Evolutionary conservation across 30 jellyfish, hydroid and myxozoan genomes (phyloP).

Genomic region (Chrysaora quinquecirrha): DNA sequence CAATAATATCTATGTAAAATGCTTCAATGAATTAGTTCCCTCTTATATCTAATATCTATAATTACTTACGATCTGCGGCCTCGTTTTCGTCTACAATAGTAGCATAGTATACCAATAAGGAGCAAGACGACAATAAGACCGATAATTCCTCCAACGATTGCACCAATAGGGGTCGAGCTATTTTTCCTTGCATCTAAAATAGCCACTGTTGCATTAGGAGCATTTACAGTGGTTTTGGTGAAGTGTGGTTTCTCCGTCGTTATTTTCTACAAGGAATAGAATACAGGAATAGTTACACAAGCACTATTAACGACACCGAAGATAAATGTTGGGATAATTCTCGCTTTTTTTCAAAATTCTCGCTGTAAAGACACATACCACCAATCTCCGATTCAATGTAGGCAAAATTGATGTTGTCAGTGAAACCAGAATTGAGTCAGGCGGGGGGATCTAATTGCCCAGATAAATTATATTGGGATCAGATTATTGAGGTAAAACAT

Average conservation of each 20-base stretch:
- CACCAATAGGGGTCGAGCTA: background rate
- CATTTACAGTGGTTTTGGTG: no score
- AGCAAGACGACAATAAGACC: background rate
- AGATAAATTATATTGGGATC: no score
- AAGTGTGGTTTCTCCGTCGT: background rate
- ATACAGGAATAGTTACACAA: background rate
- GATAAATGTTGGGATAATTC: background rate
- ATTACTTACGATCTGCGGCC: background rate
- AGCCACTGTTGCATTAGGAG: slow-evolving; percentile 2
- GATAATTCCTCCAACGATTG: background rate
- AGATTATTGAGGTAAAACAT: no score
- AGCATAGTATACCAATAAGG: background rate
- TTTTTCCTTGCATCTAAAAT: background rate
- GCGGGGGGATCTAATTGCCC: no score
- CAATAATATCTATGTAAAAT: no score
- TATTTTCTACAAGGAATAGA: background rate
- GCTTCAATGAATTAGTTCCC: no score
- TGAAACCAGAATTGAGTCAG: no score
- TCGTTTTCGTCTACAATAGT: background rate
- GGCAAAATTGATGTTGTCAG: background rate
- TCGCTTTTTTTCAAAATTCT: background rate
- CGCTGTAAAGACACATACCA: no score
- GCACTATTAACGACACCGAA: background rate
- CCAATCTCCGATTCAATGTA: no score
- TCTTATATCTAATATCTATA: no score